Percentiles rank a stretch among this genome's conserved stretches.
phyloP scores from a whole-genome alignment of 2,888 invertebrate species.

The Nymphalis polychloros region DNA sequence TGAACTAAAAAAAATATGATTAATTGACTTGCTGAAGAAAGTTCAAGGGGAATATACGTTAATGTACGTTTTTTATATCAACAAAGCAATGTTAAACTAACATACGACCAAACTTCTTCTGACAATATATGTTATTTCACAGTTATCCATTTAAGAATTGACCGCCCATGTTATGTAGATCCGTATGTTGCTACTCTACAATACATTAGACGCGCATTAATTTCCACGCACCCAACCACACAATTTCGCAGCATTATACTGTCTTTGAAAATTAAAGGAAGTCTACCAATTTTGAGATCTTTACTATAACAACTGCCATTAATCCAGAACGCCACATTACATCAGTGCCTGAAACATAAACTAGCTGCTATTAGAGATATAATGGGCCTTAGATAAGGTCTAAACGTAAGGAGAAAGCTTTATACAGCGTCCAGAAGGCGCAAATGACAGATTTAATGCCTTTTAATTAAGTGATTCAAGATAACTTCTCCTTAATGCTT shows the following conservation, averaged over 20 bases:
- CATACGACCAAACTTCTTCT: no score
- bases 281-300: slow-evolving; percentile 31
- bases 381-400: slow-evolving; percentile 69
- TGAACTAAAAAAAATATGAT: no score
- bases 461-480: slow-evolving; percentile 74
- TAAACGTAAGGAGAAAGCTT: slow-evolving; percentile 65
- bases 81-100: no score
- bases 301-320: slow-evolving; percentile 33
- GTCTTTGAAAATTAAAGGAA: slow-evolving; percentile 28
- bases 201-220: slow-evolving; percentile 7
- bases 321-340: slow-evolving; percentile 38
- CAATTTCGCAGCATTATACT: slow-evolving; percentile 27
- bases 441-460: slow-evolving; percentile 76
- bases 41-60: no score
- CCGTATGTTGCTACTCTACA: background rate
- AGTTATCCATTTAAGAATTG: background rate
- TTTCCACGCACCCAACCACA: slow-evolving; percentile 18
- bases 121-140: no score
- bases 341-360: slow-evolving; percentile 54
- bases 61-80: no score
- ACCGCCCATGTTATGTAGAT: background rate
- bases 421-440: slow-evolving; percentile 60
- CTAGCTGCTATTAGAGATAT: slow-evolving; percentile 70
- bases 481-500: slow-evolving; percentile 54
- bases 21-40: no score